These are phyloP conservation scores for Tinamus guttatus DNA, from an alignment of 2,113 vertebrate genomes.

Conservation along the genomic window DNA sequence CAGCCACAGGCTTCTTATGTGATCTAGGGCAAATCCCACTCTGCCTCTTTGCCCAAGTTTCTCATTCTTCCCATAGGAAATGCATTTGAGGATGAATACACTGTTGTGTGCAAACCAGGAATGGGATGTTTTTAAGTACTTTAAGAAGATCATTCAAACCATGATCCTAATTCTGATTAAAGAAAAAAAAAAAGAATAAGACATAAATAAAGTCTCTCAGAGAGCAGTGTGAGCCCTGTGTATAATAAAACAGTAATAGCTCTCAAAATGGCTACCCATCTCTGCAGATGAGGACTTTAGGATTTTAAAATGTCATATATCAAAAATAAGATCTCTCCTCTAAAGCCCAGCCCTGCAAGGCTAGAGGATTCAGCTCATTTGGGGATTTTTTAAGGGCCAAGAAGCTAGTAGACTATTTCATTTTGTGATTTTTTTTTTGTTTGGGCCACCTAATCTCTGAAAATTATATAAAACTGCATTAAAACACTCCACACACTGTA, in stretches of 20 bases:
- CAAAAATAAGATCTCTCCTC: constrained; percentile 7
- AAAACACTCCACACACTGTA: constrained; percentile 19
- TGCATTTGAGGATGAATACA: background rate
- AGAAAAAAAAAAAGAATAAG: background rate
- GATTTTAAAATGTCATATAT: background rate
- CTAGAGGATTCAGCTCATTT: background rate
- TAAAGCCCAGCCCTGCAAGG: background rate
- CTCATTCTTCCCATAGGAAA: background rate
- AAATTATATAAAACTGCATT: constrained; percentile 30
- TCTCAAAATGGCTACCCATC: background rate
- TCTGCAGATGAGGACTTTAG: background rate
- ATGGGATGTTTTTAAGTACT: background rate
- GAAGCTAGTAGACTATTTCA: constrained; percentile 3
- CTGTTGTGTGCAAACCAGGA: fast-evolving
- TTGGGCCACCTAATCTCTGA: constrained; percentile 19
- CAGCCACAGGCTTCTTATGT: background rate
- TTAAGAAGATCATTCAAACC: background rate
- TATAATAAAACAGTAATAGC: background rate
- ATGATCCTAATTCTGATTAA: background rate
- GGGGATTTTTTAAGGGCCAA: constrained; percentile 7
- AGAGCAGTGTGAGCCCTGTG: background rate
- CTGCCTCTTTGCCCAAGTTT: background rate
- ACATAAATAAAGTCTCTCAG: background rate
- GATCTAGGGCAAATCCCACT: background rate
- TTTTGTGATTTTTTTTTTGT: background rate